Conservation (phyloP, 2,113 vertebrate species). For the Pterophyllum scalare region DNA sequence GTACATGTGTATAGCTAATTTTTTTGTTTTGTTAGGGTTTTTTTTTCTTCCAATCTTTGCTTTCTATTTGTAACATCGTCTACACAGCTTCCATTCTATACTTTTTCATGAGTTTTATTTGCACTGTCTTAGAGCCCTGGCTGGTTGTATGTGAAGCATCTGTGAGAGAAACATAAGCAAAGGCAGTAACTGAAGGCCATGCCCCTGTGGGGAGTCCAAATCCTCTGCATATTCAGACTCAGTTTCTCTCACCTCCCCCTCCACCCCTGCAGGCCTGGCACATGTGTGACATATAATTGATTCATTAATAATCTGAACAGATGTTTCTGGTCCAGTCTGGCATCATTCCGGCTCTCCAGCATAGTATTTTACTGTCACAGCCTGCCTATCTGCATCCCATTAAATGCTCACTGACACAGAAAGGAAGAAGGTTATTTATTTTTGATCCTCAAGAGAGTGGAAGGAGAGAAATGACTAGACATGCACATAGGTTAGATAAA, state of each 20-base stretch:
- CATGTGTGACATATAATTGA: slow-evolving; percentile 81
- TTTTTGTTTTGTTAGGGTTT: no score
- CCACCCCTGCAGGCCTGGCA: slow-evolving; percentile 67
- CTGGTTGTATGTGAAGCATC: slow-evolving; percentile 60
- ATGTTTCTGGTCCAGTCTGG: slow-evolving; percentile 77
- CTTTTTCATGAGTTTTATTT: neutral
- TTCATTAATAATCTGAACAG: slow-evolving; percentile 83
- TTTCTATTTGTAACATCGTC: neutral
- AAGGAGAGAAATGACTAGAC: neutral
- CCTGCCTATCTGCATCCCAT: slow-evolving; percentile 54
- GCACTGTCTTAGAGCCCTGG: slow-evolving; percentile 21
- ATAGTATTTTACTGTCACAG: slow-evolving; percentile 44
- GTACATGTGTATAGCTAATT: neutral
- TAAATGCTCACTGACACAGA: slow-evolving; percentile 63
- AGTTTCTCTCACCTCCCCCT: slow-evolving; percentile 11
- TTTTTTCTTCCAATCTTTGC: neutral
- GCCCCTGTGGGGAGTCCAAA: slow-evolving; percentile 36
- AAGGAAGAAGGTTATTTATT: slow-evolving; percentile 38
- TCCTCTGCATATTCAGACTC: slow-evolving; percentile 37
- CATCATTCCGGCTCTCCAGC: slow-evolving; percentile 49
- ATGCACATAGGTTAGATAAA: slow-evolving; percentile 19
- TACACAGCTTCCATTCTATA: neutral
- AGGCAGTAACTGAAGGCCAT: slow-evolving; percentile 38
- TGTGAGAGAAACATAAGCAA: slow-evolving; percentile 11
- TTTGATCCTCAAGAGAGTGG: slow-evolving; percentile 37